Percentiles rank a stretch among this genome's conserved stretches.
These are phyloP conservation scores for Azemiops feae DNA, from an alignment of 2,113 vertebrate genomes.

Conservation along the genomic window DNA sequence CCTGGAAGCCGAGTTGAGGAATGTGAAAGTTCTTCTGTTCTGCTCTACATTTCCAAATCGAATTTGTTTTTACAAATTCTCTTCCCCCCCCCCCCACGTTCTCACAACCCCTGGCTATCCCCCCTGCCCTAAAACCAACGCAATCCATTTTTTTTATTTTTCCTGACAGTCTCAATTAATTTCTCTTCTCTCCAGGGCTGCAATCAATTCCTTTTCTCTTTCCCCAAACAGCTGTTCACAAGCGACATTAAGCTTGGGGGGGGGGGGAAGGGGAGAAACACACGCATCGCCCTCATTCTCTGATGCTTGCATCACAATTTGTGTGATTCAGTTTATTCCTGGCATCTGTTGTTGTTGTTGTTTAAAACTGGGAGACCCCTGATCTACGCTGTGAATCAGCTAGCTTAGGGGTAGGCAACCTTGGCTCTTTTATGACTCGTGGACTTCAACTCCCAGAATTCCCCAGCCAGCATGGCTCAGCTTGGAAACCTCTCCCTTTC, in stretches of 20 bases:
- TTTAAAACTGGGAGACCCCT: too few species aligned
- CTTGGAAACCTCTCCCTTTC: too few species aligned
- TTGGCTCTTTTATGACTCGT: too few species aligned
- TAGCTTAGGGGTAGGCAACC: too few species aligned
- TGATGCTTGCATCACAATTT: fast-evolving
- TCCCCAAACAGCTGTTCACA: background rate
- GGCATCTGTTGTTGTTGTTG: background rate
- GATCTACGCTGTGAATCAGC: background rate
- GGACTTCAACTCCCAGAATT: too few species aligned
- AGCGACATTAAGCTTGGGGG: background rate
- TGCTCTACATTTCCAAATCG: background rate
- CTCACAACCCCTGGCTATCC: background rate
- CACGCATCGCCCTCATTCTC: background rate
- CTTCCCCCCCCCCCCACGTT: background rate
- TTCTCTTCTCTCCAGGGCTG: background rate
- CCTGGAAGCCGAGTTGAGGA: background rate
- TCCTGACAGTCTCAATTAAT: background rate
- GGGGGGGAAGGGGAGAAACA: constrained; percentile 6
- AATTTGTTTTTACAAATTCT: background rate
- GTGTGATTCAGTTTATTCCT: background rate
- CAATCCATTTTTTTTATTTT: background rate
- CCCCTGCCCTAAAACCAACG: fast-evolving
- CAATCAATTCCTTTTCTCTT: background rate
- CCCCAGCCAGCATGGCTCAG: too few species aligned
- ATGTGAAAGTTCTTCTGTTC: background rate